Percentiles rank a stretch among this genome's conserved stretches.
Conservation (phyloP, 2,113 vertebrate genomes). For the Carettochelys insculpta region DNA sequence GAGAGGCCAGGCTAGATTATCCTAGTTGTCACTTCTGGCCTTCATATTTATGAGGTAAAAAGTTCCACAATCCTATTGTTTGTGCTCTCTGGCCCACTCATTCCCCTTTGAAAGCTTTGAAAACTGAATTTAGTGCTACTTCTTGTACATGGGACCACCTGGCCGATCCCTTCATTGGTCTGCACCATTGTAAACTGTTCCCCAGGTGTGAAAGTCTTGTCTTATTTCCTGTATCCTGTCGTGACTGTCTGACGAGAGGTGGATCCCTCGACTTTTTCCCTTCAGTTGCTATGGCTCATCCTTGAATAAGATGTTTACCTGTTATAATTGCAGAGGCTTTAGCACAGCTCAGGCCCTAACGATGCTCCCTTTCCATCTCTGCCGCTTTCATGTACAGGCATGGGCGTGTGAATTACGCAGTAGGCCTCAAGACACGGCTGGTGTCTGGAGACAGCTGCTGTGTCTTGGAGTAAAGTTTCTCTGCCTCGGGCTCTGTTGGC, state of each 20-base stretch:
- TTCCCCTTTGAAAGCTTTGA: neutral
- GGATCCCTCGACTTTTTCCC: conserved; percentile 57
- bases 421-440: conserved; percentile 56
- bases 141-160: conserved; percentile 9
- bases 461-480: conserved; percentile 56
- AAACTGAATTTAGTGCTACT: neutral
- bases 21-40: neutral
- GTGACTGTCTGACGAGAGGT: conserved; percentile 65
- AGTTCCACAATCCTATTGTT: neutral
- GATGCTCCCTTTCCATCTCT: conserved; percentile 63
- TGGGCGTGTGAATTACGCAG: conserved; percentile 62
- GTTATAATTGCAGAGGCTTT: conserved; percentile 58
- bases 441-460: conserved; percentile 41
- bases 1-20: neutral
- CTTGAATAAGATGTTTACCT: conserved; percentile 69
- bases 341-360: conserved; percentile 47
- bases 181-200: neutral
- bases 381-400: conserved; percentile 64
- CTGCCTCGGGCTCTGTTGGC: conserved; percentile 43
- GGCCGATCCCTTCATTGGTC: conserved; percentile 21
- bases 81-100: neutral
- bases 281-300: conserved; percentile 59
- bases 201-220: conserved; percentile 52
- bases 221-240: conserved; percentile 63
- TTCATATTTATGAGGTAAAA: conserved; percentile 14